Evolutionary conservation across 2,888 invertebrate species (phyloP), one percentile per base, ranked within the genome.

Genomic region (Pseudolycoriella hygida): DNA sequence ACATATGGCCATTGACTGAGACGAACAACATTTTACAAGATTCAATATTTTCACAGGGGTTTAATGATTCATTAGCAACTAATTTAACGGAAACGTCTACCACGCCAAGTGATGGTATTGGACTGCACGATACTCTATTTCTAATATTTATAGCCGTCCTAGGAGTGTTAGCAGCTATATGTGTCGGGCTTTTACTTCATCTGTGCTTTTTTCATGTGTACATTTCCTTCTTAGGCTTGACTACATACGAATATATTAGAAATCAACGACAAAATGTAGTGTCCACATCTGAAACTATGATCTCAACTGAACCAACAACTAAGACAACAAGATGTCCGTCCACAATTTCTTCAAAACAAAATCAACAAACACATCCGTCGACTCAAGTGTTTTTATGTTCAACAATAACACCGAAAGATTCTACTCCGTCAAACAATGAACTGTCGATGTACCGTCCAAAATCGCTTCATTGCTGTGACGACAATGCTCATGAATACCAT

Each of bases 151-250:
- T 75, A 17, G 63, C 74, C 14, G 67, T 76, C 40, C 66, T 84
- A 42, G 80, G 80, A 18, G 61, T 79, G 17, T 65, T 82, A 47
- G 80, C 85, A n/a, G 73, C 82, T 17, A 73, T 81, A 12, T 79
- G 84, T 4, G 77, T 81, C 2, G 79, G 80, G 20, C 71, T 89
- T 42, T 70, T 90, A 47, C 67, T 86, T 50, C 89, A 90, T 64
- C 69, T 90, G 44, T 84, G 83, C 60, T 82, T 84, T 66, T 90
- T 90, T 62, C 89, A 90, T 64, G 75, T 85, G 48, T 89, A 89
- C 64, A 86, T 90, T 57, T 80, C 80, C 3, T 74, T 80, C 53
- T 67, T 87, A 55, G 89, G 88, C 2, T 69, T 89, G 40, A 88
- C 90, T 17, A 92, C 90, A 0, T 92, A 89, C 66, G 90, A 90